Evolutionary conservation across 2,113 vertebrate species (phyloP).

Genomic region (Triplophysa dalaica): DNA sequence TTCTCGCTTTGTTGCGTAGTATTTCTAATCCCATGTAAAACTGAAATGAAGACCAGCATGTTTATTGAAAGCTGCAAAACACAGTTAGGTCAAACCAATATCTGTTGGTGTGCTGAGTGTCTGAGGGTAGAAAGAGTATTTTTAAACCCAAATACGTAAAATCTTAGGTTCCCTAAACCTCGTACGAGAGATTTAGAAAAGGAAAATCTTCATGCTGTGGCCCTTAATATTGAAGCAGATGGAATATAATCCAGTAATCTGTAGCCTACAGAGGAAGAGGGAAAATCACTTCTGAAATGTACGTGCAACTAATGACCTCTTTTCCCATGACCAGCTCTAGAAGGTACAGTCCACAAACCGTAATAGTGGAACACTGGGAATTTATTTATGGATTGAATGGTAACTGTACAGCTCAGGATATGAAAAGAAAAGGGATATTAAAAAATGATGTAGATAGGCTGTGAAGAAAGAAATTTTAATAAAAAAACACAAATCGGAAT

Average conservation of each 20-base stretch:
- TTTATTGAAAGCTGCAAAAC: neutral
- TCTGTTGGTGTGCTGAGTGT: neutral
- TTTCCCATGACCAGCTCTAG: slow-evolving; percentile 24
- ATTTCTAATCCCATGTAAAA: neutral
- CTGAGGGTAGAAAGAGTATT: neutral
- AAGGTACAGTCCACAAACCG: neutral
- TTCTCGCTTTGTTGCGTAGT: neutral
- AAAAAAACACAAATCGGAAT: too few species aligned
- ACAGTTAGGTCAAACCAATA: neutral
- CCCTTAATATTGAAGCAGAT: slow-evolving; percentile 43
- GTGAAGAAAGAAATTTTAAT: too few species aligned
- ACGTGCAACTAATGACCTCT: slow-evolving; percentile 50
- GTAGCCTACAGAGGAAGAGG: slow-evolving; percentile 25
- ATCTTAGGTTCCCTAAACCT: neutral
- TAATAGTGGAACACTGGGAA: slow-evolving; percentile 13
- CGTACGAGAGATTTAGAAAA: slow-evolving; percentile 17
- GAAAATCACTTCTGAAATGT: slow-evolving; percentile 49
- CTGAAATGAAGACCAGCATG: neutral
- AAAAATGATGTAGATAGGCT: slow-evolving; percentile 2
- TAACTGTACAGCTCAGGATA: slow-evolving; percentile 45
- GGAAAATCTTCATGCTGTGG: slow-evolving; percentile 12
- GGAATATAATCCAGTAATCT: slow-evolving; percentile 54
- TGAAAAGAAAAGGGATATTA: slow-evolving; percentile 43
- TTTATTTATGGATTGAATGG: slow-evolving; percentile 52
- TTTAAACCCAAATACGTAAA: neutral